These are phyloP conservation scores for Apantesis nais DNA, from an alignment of 2,888 invertebrate genomes.

Conservation along the genomic window DNA sequence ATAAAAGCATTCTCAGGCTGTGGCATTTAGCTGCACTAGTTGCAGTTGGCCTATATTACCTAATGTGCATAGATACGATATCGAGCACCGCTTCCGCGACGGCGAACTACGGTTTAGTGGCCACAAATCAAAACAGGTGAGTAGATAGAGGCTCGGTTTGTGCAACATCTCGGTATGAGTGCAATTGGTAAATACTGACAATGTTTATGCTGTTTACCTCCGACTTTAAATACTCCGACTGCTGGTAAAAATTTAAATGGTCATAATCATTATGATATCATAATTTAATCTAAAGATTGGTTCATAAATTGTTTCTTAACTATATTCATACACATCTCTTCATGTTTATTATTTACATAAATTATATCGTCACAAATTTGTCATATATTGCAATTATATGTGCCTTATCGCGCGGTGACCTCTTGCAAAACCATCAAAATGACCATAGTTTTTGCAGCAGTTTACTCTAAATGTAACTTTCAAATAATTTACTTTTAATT, in stretches of 20 bases:
- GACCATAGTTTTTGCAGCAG: constrained; percentile 7
- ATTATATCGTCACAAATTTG: constrained; percentile 30
- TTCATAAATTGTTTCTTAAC: background rate
- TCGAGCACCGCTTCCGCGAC: constrained; percentile 51
- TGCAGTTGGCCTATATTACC: constrained; percentile 55
- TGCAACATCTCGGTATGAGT: constrained; percentile 42
- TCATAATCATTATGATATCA: background rate
- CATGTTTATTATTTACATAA: constrained; percentile 35
- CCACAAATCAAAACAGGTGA: constrained; percentile 51
- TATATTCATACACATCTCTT: constrained; percentile 28
- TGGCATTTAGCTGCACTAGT: constrained; percentile 54
- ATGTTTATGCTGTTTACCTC: constrained; percentile 29
- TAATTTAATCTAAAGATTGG: background rate
- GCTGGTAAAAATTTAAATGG: background rate
- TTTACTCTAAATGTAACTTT: constrained; percentile 11
- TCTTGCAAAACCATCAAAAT: constrained; percentile 16
- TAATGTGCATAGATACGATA: constrained; percentile 48
- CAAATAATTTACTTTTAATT: background rate
- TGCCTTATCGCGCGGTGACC: constrained; percentile 16
- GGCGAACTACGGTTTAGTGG: constrained; percentile 53
- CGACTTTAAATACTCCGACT: constrained; percentile 2
- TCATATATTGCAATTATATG: constrained; percentile 26
- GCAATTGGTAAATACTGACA: constrained; percentile 39
- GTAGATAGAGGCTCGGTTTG: constrained; percentile 50
- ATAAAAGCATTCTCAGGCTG: constrained; percentile 42